A percentile compares a stretch with the other conserved stretches of the same genome.
Conservation (phyloP, 2,797 vertebrate genomes). For the Astyanax mexicanus region DNA sequence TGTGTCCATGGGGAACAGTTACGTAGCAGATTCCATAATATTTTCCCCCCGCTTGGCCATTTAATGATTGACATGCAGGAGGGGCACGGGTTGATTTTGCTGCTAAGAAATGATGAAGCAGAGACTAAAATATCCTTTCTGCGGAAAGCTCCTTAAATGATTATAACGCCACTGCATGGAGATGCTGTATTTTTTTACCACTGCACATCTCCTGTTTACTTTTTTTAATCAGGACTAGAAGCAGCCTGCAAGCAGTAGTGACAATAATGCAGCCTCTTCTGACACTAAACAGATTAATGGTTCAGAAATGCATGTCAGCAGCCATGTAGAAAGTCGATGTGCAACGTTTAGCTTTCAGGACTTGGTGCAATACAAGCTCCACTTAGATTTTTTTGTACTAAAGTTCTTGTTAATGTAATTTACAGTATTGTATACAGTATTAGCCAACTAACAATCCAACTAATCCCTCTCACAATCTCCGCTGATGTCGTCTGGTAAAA, state of each 20-base stretch:
- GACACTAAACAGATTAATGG: neutral
- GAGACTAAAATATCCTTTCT: neutral
- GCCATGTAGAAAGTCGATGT: neutral
- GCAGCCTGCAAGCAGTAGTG: neutral
- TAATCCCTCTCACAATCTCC: no score
- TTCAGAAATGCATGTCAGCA: neutral
- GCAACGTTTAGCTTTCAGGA: neutral
- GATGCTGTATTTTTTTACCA: neutral
- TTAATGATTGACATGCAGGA: neutral
- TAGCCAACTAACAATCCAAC: no score
- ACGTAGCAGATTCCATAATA: neutral
- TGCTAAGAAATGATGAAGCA: neutral
- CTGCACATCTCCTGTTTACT: neutral
- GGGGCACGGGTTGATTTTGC: neutral
- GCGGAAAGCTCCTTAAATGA: neutral
- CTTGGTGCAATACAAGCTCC: neutral
- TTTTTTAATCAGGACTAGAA: neutral
- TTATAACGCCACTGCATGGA: neutral
- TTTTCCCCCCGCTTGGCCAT: neutral
- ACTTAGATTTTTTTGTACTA: no score
- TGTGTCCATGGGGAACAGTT: conserved; percentile 6
- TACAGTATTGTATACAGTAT: no score
- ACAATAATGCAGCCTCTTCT: neutral
- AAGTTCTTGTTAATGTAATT: no score
- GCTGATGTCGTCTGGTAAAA: no score